Evolutionary conservation across 2,888 invertebrate species (phyloP).

Genomic region (Lottia scabra): DNA sequence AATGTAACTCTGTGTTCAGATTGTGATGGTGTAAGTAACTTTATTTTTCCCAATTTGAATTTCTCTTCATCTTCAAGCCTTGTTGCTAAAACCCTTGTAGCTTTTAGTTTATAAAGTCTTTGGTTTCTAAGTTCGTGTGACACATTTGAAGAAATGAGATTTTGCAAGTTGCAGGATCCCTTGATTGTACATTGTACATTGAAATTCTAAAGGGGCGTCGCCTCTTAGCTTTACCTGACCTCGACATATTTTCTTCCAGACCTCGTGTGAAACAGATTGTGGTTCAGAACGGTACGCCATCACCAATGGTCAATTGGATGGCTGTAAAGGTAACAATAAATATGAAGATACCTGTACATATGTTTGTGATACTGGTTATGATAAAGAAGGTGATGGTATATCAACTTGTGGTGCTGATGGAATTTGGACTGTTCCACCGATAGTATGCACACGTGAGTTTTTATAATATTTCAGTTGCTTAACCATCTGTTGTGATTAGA

Average conservation of each 20-base stretch:
- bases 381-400: background rate
- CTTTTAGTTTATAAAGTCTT: no score
- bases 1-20: background rate
- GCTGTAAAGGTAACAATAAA: background rate
- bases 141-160: no score
- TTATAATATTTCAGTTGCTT: no score
- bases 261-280: background rate
- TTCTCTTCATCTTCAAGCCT: no score
- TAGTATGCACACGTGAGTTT: background rate
- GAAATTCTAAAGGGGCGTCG: no score
- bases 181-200: no score
- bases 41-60: no score
- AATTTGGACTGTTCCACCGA: background rate
- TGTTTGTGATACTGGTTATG: background rate
- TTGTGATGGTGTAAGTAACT: background rate
- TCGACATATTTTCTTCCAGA: background rate
- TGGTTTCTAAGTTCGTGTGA: no score
- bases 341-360: background rate
- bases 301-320: background rate
- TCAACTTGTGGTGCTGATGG: slow-evolving; percentile 1
- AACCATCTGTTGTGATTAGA: no score
- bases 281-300: background rate
- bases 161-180: no score
- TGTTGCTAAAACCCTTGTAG: no score
- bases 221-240: no score